These are phyloP conservation scores for Dissostichus mawsoni DNA, from an alignment of 2,113 vertebrate species.

Conservation along the genomic window DNA sequence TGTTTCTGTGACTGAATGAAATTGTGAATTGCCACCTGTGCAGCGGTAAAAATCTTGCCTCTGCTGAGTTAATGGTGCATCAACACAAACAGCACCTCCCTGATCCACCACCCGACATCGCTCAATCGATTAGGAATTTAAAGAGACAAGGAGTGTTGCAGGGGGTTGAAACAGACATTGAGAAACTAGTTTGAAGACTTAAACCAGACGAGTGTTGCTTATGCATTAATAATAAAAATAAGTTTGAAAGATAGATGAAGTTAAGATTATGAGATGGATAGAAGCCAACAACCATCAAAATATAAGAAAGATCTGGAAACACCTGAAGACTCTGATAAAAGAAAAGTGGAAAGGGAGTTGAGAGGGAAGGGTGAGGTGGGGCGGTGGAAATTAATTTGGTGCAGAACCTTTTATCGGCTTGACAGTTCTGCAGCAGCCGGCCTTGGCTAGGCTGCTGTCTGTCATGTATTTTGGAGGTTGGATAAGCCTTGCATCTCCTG, in stretches of 20 bases:
- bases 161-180: not conserved
- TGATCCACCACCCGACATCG: not conserved
- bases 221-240: conserved; percentile 14
- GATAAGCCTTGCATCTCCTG: conserved; percentile 62
- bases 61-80: not conserved
- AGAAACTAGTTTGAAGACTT: not conserved
- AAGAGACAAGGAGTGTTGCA: not conserved
- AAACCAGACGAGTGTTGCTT: not conserved
- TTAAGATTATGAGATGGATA: conserved; percentile 13
- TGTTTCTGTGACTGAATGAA: conserved; percentile 11
- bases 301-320: conserved; percentile 10
- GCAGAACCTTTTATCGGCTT: conserved; percentile 52
- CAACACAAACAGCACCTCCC: not conserved
- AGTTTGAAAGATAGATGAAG: conserved; percentile 15
- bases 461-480: conserved; percentile 58
- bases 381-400: conserved; percentile 50
- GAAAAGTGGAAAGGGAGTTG: conserved; percentile 18
- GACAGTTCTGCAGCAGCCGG: conserved; percentile 48
- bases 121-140: conserved; percentile 12
- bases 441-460: conserved; percentile 49
- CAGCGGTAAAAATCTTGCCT: not conserved
- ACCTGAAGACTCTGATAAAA: conserved; percentile 17
- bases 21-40: conserved; percentile 3
- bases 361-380: conserved; percentile 19
- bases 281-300: not conserved